A percentile compares a stretch with the other conserved stretches of the same genome.
phyloP scores from a whole-genome alignment of 2,113 vertebrate species.

The Neopipo cinnamomea region DNA sequence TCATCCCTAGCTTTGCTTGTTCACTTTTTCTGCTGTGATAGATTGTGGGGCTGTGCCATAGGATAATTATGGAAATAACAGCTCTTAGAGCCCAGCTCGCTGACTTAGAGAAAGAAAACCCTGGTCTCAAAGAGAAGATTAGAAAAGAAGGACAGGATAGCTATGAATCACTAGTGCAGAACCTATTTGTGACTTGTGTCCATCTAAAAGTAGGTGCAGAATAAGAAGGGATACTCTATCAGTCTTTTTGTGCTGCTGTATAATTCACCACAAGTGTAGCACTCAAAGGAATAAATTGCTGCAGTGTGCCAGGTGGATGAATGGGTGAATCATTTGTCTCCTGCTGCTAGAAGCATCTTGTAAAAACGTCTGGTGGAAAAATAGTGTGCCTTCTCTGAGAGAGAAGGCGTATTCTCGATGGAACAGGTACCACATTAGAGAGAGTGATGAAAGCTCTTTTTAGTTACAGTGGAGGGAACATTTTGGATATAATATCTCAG shows the following conservation, averaged over 20 bases:
- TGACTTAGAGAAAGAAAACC: constrained; percentile 70
- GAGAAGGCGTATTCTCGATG: not conserved
- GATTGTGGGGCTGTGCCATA: constrained; percentile 64
- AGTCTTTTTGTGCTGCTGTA: not conserved
- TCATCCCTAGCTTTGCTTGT: not conserved
- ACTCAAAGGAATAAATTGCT: not conserved
- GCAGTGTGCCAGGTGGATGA: not conserved
- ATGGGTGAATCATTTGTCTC: constrained; percentile 35
- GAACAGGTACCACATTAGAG: constrained; percentile 5
- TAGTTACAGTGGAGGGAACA: not conserved
- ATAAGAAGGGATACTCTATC: not conserved
- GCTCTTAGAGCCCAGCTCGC: constrained; percentile 65
- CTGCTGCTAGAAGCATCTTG: constrained; percentile 27
- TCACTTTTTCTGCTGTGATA: constrained; percentile 8
- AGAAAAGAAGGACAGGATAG: constrained; percentile 66
- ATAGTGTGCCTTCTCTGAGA: not conserved
- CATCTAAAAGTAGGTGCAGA: constrained; percentile 75
- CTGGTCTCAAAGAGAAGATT: constrained; percentile 57
- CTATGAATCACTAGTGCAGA: constrained; percentile 71
- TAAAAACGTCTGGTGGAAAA: constrained; percentile 3
- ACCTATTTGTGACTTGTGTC: constrained; percentile 71
- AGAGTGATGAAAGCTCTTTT: not conserved
- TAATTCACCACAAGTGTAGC: not conserved
- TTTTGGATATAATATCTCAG: not conserved
- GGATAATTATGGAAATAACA: constrained; percentile 77